phyloP scores from a whole-genome alignment of 2,888 invertebrate species.

The Oscheius sp. region DNA sequence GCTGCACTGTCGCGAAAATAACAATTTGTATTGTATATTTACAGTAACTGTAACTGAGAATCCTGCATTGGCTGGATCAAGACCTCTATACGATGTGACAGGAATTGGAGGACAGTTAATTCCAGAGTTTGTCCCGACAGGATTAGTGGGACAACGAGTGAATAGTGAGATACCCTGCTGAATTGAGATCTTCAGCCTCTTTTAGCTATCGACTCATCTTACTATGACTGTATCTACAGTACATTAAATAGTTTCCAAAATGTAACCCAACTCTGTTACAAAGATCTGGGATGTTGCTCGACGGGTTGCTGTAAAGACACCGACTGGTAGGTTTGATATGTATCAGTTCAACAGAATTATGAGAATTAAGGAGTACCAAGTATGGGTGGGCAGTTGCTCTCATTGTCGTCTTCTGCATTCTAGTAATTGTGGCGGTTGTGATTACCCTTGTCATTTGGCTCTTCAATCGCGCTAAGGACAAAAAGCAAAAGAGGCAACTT shows the following conservation, averaged over 20 bases:
- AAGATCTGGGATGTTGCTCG: conserved; percentile 61
- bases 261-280: conserved; percentile 59
- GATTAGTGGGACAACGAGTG: conserved; percentile 39
- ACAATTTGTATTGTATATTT: background rate
- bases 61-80: background rate
- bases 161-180: conserved; percentile 37
- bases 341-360: background rate
- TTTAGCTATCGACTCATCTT: conserved; percentile 57
- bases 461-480: conserved; percentile 55
- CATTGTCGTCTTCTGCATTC: conserved; percentile 57
- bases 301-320: conserved; percentile 57
- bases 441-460: conserved; percentile 60
- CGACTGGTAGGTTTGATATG: conserved; percentile 44
- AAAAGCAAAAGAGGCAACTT: conserved; percentile 45
- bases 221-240: conserved; percentile 60
- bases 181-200: background rate
- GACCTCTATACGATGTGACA: conserved; percentile 13
- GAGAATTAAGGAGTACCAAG: conserved; percentile 52
- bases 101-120: background rate
- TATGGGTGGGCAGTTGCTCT: conserved; percentile 64
- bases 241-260: conserved; percentile 47
- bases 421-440: conserved; percentile 56
- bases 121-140: background rate
- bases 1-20: background rate
- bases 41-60: conserved; percentile 21